Conservation (phyloP, 2,888 invertebrate species). For the Patella depressa region DNA sequence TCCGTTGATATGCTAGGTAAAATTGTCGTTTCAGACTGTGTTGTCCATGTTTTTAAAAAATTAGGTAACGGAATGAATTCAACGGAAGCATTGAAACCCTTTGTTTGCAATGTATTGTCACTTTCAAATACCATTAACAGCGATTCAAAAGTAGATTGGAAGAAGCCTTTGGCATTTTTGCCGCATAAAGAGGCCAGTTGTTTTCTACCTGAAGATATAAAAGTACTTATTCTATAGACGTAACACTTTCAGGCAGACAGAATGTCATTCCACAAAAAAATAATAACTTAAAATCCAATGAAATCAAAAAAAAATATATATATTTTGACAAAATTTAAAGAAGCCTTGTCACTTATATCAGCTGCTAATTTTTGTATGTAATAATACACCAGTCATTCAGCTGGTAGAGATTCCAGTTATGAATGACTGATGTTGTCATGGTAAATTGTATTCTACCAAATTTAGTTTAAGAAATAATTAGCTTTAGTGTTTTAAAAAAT, state of each 20-base stretch:
- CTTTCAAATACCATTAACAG: neutral
- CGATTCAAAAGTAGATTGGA: neutral
- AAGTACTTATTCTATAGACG: too few relatives aligned
- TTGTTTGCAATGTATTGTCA: neutral
- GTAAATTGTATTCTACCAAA: neutral
- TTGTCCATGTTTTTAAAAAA: neutral
- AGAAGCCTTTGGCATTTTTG: neutral
- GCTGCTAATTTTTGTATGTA: too few relatives aligned
- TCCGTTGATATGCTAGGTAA: neutral
- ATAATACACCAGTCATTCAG: too few relatives aligned
- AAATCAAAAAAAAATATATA: too few relatives aligned
- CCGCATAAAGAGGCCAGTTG: neutral
- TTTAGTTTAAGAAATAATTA: neutral
- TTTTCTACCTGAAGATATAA: too few relatives aligned
- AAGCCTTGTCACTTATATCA: too few relatives aligned
- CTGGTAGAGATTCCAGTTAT: neutral
- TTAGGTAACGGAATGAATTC: neutral
- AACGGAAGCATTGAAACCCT: neutral
- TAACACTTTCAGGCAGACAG: too few relatives aligned
- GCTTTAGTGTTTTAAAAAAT: neutral
- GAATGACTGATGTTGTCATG: conserved; percentile 14
- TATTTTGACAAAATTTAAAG: too few relatives aligned
- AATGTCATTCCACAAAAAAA: too few relatives aligned
- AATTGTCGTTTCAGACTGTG: neutral
- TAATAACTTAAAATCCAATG: too few relatives aligned